Base-by-base conservation (phyloP, 2,797 vertebrate genomes). In the Emydoidea blandingii region DNA sequence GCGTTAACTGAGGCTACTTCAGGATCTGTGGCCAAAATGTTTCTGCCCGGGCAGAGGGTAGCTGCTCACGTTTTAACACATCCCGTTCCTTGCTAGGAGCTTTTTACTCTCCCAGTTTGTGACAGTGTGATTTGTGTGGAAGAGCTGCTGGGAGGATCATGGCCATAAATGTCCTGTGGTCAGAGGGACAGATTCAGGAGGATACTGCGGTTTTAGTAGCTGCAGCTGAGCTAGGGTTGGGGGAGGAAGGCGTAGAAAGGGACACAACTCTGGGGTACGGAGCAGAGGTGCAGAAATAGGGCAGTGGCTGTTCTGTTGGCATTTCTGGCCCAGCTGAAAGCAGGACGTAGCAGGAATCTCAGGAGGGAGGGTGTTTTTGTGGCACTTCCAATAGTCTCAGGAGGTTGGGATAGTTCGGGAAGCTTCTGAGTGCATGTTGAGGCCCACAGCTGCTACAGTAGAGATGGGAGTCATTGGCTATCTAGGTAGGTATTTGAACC, bases 1-100 rank as follows among this genome's bases (percentile, higher is more conserved):
- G 94, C 91, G 94, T 87, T 85, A n/a, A 72, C 93, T 83, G 92
- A 79, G 92, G 85, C 91, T 96, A 94, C 97, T 96, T 97, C 68
- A 85, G 93, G 87, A 90, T 79, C 92, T 89, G 96, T 82, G 59
- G 80, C 82, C 59, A 94, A 94, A 95, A 90, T 95, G 94, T 78
- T 81, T 56, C 88, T 83, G 83, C 82, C 81, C 23, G 11, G 78
- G 34, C 91, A n/a, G 44, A 92, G 94, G n/a, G 29, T 21, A 34
- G 8, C 29, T 56, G 2, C 41, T 56, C 37, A 5, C 44, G 81
- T 41, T 29, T 34, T 79, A 19, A 74, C 94, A 12, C 93, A 97
- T 95, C 92, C 94, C 53, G 0, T 1, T 79, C 76, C 82, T 72
- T 57, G 23, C 41, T 65, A 10, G 49, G 57, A 88, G 50, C 81